Percentiles rank a stretch among this genome's conserved stretches.
Evolutionary conservation across 2,113 vertebrate species (phyloP).

Genomic region (Malurus elegans): DNA sequence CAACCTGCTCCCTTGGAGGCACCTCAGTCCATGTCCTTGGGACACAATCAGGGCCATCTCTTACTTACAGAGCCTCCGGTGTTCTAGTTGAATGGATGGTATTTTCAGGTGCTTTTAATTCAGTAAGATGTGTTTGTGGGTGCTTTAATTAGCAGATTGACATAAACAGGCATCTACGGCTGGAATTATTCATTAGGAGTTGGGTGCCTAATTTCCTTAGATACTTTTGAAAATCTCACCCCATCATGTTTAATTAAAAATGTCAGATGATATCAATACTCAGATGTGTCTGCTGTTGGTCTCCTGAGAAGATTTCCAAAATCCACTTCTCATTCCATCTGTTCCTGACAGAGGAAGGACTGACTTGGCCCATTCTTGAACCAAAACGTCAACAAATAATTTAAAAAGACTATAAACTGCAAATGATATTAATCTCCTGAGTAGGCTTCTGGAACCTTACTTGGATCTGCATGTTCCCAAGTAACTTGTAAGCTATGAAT

Average conservation of each 20-base stretch:
- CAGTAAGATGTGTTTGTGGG: constrained; percentile 43
- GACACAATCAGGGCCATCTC: not conserved
- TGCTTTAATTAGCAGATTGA: constrained; percentile 67
- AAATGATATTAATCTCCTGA: constrained; percentile 48
- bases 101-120: constrained; percentile 34
- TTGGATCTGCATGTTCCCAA: constrained; percentile 12
- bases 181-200: constrained; percentile 66
- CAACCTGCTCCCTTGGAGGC: not conserved
- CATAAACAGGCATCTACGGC: constrained; percentile 41
- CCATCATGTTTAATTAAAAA: constrained; percentile 68
- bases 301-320: constrained; percentile 55
- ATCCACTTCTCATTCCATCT: constrained; percentile 60
- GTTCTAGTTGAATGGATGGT: not conserved
- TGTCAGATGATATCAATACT: constrained; percentile 57
- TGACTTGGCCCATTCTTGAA: constrained; percentile 51
- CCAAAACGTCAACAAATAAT: constrained; percentile 55
- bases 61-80: not conserved
- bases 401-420: constrained; percentile 48
- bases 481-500: constrained; percentile 18
- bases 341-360: constrained; percentile 50
- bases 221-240: constrained; percentile 56
- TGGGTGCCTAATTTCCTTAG: constrained; percentile 65
- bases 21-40: rapidly evolving
- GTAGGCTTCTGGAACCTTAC: constrained; percentile 29
- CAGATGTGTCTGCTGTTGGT: constrained; percentile 43